Conservation (phyloP, 1,140 invertebrate species). For the Temnothorax longispinosus region DNA sequence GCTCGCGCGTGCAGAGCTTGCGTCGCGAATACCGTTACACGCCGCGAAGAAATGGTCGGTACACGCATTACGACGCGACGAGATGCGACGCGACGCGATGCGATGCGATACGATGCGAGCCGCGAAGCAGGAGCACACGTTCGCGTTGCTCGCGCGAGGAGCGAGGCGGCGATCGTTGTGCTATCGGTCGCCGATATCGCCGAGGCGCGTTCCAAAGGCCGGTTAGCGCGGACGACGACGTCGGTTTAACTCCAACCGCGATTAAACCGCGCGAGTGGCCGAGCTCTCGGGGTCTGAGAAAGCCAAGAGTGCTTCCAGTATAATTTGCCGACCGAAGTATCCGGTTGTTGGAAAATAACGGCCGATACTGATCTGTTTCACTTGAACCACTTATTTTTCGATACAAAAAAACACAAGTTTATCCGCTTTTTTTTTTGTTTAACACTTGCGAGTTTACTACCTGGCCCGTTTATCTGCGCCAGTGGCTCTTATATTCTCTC, state of each 20-base stretch:
- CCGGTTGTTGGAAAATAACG: constrained; percentile 3
- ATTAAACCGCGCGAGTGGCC: constrained; percentile 32
- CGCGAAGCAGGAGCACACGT: neutral
- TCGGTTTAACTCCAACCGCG: constrained; percentile 34
- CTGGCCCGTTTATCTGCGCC: neutral
- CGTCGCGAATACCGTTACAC: constrained; percentile 45
- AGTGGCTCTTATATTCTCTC: neutral
- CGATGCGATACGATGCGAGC: neutral
- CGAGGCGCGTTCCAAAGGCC: constrained; percentile 41
- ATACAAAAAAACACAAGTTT: neutral
- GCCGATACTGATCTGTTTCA: constrained; percentile 7
- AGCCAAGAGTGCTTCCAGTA: neutral
- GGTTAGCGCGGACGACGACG: constrained; percentile 8
- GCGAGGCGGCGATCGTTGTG: neutral
- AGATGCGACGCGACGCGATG: no score
- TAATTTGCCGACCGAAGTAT: neutral
- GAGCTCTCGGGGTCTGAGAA: neutral
- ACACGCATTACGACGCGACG: constrained; percentile 27
- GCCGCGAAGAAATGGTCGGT: constrained; percentile 25
- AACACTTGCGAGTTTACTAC: neutral
- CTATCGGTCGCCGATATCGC: constrained; percentile 41
- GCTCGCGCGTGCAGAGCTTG: constrained; percentile 21
- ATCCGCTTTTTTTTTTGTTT: neutral
- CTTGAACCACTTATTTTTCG: neutral
- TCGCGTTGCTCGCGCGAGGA: constrained; percentile 15